Percentiles rank a stretch among this genome's conserved stretches.
These are phyloP conservation scores for Allobates femoralis DNA, from an alignment of 2,797 vertebrate genomes.

Conservation along the genomic window DNA sequence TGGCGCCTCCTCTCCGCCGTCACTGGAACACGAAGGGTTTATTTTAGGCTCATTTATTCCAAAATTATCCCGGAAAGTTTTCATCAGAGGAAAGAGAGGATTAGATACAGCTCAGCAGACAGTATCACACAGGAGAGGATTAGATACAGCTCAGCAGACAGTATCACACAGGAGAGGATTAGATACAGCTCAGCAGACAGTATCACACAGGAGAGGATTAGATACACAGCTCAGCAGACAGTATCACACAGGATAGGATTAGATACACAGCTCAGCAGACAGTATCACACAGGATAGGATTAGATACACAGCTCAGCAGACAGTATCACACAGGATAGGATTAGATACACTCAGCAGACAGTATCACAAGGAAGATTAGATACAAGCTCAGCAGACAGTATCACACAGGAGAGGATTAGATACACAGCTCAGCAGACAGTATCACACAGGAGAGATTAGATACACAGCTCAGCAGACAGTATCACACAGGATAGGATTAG, in stretches of 20 bases:
- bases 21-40: too few species aligned
- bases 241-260: background rate
- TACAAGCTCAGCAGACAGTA: too few species aligned
- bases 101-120: background rate
- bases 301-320: background rate
- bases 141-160: background rate
- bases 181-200: background rate
- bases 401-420: too few species aligned
- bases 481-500: too few species aligned
- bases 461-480: too few species aligned
- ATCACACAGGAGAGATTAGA: too few species aligned
- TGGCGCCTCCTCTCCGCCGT: background rate
- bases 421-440: too few species aligned
- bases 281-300: background rate
- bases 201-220: background rate
- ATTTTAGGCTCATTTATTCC: too few species aligned
- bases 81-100: too few species aligned
- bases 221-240: background rate
- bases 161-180: background rate
- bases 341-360: background rate
- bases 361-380: too few species aligned
- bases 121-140: background rate
- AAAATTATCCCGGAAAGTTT: background rate
- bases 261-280: background rate
- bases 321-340: background rate